Evolutionary conservation across 2,797 vertebrate genomes (phyloP).

Genomic region (Manis pentadactyla): DNA sequence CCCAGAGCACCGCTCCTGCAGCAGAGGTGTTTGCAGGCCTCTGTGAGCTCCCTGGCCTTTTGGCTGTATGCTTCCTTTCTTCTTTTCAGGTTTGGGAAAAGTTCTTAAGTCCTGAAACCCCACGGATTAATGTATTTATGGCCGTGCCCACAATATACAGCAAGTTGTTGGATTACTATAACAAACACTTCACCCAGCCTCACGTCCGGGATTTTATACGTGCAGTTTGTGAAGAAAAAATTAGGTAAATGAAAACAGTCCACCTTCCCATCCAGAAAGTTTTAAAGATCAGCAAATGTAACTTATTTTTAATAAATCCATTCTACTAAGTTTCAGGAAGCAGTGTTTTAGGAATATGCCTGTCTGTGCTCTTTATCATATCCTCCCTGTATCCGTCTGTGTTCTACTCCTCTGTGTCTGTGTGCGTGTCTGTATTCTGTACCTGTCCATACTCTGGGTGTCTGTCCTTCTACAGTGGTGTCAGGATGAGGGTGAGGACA

Average conservation of each 20-base stretch:
- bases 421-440: too few relatives aligned
- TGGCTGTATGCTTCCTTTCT: neutral
- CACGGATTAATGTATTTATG: slow-evolving; percentile 94
- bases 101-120: slow-evolving; percentile 86
- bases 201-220: slow-evolving; percentile 92
- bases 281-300: neutral
- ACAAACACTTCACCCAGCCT: slow-evolving; percentile 90
- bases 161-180: slow-evolving; percentile 93
- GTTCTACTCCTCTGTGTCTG: neutral
- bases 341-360: neutral
- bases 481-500: neutral
- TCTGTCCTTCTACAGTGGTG: neutral
- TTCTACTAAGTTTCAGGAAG: neutral
- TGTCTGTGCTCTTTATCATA: too few relatives aligned
- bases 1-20: rapidly evolving
- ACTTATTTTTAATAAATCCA: neutral
- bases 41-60: neutral
- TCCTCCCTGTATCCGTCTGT: rapidly evolving
- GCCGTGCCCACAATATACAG: slow-evolving; percentile 96
- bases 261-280: neutral
- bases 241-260: slow-evolving; percentile 88
- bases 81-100: slow-evolving; percentile 93
- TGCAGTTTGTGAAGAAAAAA: slow-evolving; percentile 92
- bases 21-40: rapidly evolving
- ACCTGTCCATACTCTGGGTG: neutral